These are phyloP conservation scores for Buathra laborator DNA, from an alignment of 2,888 invertebrate genomes.

Conservation along the genomic window DNA sequence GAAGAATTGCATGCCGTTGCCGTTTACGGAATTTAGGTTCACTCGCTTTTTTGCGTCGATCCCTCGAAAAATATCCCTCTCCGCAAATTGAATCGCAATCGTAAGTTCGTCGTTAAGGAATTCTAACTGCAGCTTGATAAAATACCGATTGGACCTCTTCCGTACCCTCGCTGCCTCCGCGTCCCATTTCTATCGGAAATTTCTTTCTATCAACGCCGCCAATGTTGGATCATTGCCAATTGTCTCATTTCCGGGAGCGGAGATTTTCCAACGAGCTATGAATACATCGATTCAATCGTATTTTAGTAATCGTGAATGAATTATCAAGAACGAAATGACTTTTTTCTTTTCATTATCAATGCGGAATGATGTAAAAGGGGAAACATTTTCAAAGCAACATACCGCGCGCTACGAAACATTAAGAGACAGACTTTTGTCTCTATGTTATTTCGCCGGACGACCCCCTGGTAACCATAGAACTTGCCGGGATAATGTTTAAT, in stretches of 20 bases:
- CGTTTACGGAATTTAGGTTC: slow-evolving; percentile 76
- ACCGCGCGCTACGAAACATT: neutral
- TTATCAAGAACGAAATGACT: slow-evolving; percentile 13
- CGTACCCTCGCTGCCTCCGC: slow-evolving; percentile 20
- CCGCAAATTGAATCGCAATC: slow-evolving; percentile 77
- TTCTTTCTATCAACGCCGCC: slow-evolving; percentile 42
- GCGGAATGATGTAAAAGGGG: neutral
- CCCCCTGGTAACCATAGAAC: neutral
- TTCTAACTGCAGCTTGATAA: slow-evolving; percentile 77
- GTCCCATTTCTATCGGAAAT: slow-evolving; percentile 51
- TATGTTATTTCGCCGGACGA: slow-evolving; percentile 17
- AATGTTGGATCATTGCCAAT: slow-evolving; percentile 56
- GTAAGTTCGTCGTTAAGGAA: slow-evolving; percentile 73
- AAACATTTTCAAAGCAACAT: neutral
- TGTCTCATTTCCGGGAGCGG: slow-evolving; percentile 48
- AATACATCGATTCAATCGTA: slow-evolving; percentile 50
- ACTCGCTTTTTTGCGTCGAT: slow-evolving; percentile 47
- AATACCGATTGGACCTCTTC: slow-evolving; percentile 70
- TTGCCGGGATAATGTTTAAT: slow-evolving; percentile 64
- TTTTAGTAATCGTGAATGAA: slow-evolving; percentile 65
- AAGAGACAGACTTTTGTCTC: slow-evolving; percentile 22
- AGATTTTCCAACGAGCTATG: slow-evolving; percentile 54
- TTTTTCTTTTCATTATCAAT: neutral
- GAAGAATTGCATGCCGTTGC: slow-evolving; percentile 79
- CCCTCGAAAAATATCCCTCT: slow-evolving; percentile 57